phyloP scores from a whole-genome alignment of 92 coral and sea anemone genomes.

The Bergia sp. region DNA sequence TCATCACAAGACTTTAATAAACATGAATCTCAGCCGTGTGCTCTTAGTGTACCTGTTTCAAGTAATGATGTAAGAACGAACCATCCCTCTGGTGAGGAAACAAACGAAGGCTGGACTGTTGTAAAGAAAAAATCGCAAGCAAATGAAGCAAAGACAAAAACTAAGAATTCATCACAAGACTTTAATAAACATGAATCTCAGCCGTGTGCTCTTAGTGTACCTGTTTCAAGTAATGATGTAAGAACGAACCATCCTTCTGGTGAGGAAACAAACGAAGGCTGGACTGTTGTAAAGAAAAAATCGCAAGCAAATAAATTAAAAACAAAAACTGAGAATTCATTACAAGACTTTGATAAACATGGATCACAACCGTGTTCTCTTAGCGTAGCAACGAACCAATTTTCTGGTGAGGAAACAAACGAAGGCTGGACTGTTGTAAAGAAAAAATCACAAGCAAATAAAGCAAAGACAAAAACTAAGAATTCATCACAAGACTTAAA shows the following conservation, averaged over 20 bases:
- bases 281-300: too few relatives aligned
- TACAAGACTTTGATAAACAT: background rate
- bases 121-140: background rate
- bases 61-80: too few relatives aligned
- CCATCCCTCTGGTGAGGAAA: too few relatives aligned
- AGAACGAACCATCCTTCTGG: too few relatives aligned
- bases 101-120: too few relatives aligned
- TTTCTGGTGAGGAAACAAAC: background rate
- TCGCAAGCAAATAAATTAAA: background rate
- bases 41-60: too few relatives aligned
- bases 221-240: too few relatives aligned
- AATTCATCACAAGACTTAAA: too few relatives aligned
- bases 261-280: too few relatives aligned
- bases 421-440: conserved; percentile 13
- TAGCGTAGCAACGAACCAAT: too few relatives aligned
- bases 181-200: background rate
- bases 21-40: background rate
- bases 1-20: background rate
- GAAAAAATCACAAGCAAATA: background rate
- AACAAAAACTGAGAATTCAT: background rate
- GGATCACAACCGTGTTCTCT: background rate
- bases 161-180: background rate
- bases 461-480: background rate
- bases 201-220: too few relatives aligned
- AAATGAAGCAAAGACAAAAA: background rate